Evolutionary conservation across 2,113 vertebrate species (phyloP).

Genomic region (Sitta europaea): DNA sequence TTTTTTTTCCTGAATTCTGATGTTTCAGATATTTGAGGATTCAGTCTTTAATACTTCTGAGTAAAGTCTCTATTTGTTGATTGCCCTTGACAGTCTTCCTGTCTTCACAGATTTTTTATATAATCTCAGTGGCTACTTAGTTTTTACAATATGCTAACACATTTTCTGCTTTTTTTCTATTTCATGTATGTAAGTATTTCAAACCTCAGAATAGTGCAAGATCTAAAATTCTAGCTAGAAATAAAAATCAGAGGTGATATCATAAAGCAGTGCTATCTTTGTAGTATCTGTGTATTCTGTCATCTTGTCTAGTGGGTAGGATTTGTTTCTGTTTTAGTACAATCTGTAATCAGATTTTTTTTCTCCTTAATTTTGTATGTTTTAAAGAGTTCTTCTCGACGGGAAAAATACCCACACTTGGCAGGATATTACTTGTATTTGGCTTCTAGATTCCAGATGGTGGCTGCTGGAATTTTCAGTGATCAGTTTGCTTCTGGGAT

Average conservation of each 20-base stretch:
- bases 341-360: not conserved
- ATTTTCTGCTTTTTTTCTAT: not conserved
- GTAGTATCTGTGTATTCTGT: not conserved
- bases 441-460: not conserved
- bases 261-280: not conserved
- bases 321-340: not conserved
- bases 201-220: not conserved
- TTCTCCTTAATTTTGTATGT: not conserved
- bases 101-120: not conserved
- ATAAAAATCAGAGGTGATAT: not conserved
- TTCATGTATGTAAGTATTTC: not conserved
- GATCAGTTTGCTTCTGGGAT: not conserved
- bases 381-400: not conserved
- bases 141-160: not conserved
- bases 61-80: not conserved
- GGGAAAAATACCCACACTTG: fast-evolving
- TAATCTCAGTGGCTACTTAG: not conserved
- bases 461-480: not conserved
- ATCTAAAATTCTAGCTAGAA: not conserved
- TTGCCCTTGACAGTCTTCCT: not conserved
- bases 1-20: not conserved
- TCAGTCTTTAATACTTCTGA: not conserved
- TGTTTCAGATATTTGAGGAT: not conserved
- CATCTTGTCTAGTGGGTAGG: not conserved
- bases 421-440: not conserved